These are phyloP conservation scores for Epirrhoe tristata DNA, from an alignment of 2,888 invertebrate genomes.

Conservation along the genomic window DNA sequence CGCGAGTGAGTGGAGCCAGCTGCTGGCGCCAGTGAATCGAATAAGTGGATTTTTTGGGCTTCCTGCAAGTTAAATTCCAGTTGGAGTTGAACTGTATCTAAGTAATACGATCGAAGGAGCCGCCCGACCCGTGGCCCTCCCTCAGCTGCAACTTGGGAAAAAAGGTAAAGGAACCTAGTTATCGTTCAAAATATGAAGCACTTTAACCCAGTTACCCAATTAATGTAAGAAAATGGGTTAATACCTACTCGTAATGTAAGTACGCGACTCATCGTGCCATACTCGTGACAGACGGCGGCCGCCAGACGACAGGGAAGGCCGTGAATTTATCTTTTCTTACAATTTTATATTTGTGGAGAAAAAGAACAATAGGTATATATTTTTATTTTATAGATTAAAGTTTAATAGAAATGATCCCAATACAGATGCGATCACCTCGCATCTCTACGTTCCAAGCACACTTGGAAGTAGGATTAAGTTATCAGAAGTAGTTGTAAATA, in stretches of 20 bases:
- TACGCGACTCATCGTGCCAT: neutral
- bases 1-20: conserved; percentile 27
- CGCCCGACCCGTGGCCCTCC: too few species aligned
- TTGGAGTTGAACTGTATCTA: too few species aligned
- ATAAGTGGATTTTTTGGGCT: conserved; percentile 4
- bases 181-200: neutral
- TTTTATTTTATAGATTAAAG: too few species aligned
- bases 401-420: too few species aligned
- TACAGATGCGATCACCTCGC: too few species aligned
- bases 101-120: too few species aligned
- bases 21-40: conserved; percentile 23
- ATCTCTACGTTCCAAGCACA: neutral
- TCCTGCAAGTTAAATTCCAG: too few species aligned
- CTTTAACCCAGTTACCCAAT: neutral
- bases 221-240: neutral
- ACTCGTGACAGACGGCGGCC: too few species aligned
- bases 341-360: too few species aligned
- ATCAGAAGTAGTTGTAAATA: conserved; percentile 15
- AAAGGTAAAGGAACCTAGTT: neutral
- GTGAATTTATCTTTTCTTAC: too few species aligned
- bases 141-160: neutral
- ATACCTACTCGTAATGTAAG: neutral
- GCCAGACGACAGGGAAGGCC: too few species aligned
- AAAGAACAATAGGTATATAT: too few species aligned
- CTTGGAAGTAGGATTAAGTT: neutral